Evolutionary conservation across 35 echinoderm and acorn worm species (phyloP).

Genomic region (Diadema setosum): DNA sequence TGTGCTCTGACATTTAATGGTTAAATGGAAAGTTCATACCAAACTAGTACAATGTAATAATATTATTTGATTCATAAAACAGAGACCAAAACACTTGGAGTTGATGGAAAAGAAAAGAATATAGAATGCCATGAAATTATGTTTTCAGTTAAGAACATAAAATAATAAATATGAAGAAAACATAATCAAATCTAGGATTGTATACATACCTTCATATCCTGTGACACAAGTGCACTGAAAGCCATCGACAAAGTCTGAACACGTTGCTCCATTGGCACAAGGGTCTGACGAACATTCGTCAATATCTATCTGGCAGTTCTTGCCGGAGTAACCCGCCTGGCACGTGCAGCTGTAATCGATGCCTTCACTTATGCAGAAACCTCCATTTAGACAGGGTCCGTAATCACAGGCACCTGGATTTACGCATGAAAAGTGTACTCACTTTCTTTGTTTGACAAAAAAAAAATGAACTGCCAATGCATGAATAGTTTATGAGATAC

Average conservation of each 20-base stretch:
- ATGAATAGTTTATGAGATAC: too few species aligned
- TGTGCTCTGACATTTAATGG: too few species aligned
- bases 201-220: slow-evolving; percentile 54
- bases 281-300: slow-evolving; percentile 44
- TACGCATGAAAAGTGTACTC: too few species aligned
- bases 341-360: slow-evolving; percentile 38
- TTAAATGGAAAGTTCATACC: too few species aligned
- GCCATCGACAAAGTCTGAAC: slow-evolving; percentile 22
- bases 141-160: slow-evolving; percentile 20
- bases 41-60: too few species aligned
- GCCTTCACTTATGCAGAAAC: slow-evolving; percentile 10
- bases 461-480: too few species aligned
- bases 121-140: too few species aligned
- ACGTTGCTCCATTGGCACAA: slow-evolving; percentile 40
- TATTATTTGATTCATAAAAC: too few species aligned
- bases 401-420: too few species aligned
- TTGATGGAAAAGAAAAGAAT: too few species aligned
- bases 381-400: slow-evolving; percentile 59
- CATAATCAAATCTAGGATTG: slow-evolving; percentile 28
- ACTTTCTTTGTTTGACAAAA: too few species aligned
- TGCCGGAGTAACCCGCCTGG: slow-evolving; percentile 22
- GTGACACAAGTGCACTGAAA: slow-evolving; percentile 18
- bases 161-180: slow-evolving; percentile 3
- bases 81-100: too few species aligned
- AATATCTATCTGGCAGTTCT: slow-evolving; percentile 33